Conservation (phyloP, 2,113 vertebrate species). For the Grallaria varia region DNA sequence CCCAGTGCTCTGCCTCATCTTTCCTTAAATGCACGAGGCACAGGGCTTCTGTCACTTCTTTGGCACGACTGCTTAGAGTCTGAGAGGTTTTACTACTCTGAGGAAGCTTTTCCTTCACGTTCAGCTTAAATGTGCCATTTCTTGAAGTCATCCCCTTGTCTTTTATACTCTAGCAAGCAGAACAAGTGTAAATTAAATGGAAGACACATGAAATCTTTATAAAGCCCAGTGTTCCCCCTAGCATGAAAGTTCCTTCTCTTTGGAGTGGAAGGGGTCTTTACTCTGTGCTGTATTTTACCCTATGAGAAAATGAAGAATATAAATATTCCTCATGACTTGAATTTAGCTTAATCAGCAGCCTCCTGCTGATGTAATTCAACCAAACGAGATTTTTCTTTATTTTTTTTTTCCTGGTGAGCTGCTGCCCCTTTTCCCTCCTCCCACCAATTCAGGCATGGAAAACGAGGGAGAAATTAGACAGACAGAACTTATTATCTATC, state of each 20-base stretch:
- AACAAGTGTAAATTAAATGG: constrained; percentile 50
- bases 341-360: constrained; percentile 54
- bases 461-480: constrained; percentile 26
- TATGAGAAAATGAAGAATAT: constrained; percentile 46
- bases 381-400: background rate
- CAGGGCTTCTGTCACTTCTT: background rate
- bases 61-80: background rate
- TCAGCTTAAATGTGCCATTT: constrained; percentile 40
- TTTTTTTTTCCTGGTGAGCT: background rate
- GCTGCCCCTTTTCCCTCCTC: background rate
- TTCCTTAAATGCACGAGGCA: background rate
- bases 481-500: constrained; percentile 8
- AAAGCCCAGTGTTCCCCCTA: background rate
- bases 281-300: background rate
- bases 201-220: constrained; percentile 51
- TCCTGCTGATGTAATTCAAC: constrained; percentile 47
- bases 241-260: background rate
- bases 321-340: constrained; percentile 53
- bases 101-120: constrained; percentile 5
- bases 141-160: constrained; percentile 35
- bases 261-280: background rate
- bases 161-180: constrained; percentile 44
- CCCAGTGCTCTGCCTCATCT: background rate
- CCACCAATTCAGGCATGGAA: background rate
- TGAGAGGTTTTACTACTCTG: constrained; percentile 1